These are phyloP conservation scores for Psittacula cyanocephala DNA, from an alignment of 2,113 vertebrate genomes.

Conservation along the genomic window DNA sequence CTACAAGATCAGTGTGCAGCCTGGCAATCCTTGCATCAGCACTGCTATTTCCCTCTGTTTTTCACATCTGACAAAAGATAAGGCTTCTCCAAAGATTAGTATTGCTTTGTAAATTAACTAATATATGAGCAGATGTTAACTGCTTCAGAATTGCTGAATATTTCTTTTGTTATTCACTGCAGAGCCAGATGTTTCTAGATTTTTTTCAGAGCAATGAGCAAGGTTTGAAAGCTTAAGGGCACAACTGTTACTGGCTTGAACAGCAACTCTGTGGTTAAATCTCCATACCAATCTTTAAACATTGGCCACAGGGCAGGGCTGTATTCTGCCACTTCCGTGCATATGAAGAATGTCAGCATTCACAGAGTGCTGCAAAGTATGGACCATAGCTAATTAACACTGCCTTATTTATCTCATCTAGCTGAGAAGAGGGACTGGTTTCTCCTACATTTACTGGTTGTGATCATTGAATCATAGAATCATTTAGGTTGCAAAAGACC, in stretches of 20 bases:
- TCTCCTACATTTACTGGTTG: background rate
- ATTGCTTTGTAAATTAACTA: conserved; percentile 47
- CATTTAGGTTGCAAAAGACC: background rate
- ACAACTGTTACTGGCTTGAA: background rate
- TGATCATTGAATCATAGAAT: background rate
- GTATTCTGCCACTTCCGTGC: background rate
- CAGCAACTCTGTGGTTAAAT: background rate
- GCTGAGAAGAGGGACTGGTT: background rate
- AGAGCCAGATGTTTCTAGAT: background rate
- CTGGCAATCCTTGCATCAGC: background rate
- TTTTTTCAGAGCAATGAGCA: background rate
- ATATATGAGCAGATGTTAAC: conserved; percentile 42
- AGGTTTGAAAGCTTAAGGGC: background rate
- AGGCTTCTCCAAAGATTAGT: conserved; percentile 2
- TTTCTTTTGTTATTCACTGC: background rate
- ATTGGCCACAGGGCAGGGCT: background rate
- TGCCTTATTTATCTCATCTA: background rate
- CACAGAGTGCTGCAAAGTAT: background rate
- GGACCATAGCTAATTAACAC: background rate
- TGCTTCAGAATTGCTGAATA: conserved; percentile 4
- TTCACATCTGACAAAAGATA: background rate
- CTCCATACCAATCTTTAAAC: background rate
- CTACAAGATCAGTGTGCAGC: background rate
- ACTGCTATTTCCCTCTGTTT: background rate
- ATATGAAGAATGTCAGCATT: background rate